Evolutionary conservation across 2,888 invertebrate genomes (phyloP).

Genomic region (Spialia ferax): DNA sequence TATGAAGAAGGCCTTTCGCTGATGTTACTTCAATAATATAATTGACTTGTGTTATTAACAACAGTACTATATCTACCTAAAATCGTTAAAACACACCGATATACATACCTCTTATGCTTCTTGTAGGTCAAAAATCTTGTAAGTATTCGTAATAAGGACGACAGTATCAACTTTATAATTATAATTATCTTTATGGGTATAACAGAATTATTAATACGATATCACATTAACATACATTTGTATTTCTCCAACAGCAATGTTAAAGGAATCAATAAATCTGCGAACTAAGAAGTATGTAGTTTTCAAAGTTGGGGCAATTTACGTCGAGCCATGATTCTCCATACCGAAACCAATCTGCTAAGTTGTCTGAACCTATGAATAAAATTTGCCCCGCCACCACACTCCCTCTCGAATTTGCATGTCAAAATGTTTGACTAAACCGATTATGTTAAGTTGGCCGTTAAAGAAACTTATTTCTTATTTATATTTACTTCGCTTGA

Average conservation of each 20-base stretch:
- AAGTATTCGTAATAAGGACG: too few relatives aligned
- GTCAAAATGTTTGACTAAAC: conserved; percentile 37
- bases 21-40: too few relatives aligned
- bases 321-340: conserved; percentile 23
- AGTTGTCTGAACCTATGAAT: conserved; percentile 40
- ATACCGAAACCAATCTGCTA: conserved; percentile 39
- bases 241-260: not conserved
- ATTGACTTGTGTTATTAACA: too few relatives aligned
- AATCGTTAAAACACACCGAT: too few relatives aligned
- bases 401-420: conserved; percentile 32
- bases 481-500: not conserved
- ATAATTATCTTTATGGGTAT: not conserved
- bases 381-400: conserved; percentile 33
- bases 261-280: conserved; percentile 5
- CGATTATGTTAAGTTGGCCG: conserved; percentile 26
- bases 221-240: not conserved
- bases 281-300: not conserved
- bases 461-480: not conserved
- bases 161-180: too few relatives aligned
- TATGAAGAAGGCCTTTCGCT: too few relatives aligned
- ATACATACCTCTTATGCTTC: too few relatives aligned
- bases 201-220: not conserved
- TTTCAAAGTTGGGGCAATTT: conserved; percentile 20
- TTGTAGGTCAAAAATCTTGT: too few relatives aligned
- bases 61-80: too few relatives aligned